A percentile compares a stretch with the other conserved stretches of the same genome.
phyloP scores from a whole-genome alignment of 2,113 vertebrate genomes.

The Brienomyrus longianalis region DNA sequence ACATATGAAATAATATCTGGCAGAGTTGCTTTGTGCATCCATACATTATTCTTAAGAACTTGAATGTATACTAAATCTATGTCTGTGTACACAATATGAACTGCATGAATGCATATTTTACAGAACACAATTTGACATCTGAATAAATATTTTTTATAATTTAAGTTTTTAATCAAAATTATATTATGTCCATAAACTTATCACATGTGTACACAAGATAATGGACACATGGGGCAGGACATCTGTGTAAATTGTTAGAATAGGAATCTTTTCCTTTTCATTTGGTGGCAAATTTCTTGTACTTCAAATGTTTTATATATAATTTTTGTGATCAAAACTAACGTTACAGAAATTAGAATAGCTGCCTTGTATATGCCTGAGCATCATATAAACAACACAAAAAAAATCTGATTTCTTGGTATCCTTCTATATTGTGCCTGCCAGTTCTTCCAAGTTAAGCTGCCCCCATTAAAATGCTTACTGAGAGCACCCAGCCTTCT shows the following conservation, averaged over 20 bases:
- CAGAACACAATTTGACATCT: not conserved
- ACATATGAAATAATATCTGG: not conserved
- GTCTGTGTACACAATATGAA: not conserved
- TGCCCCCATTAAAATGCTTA: not conserved
- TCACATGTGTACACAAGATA: not conserved
- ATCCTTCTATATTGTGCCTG: not conserved
- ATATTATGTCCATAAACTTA: not conserved
- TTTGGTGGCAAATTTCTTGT: no score
- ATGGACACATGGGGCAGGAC: not conserved
- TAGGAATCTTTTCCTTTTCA: not conserved
- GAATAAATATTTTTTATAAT: not conserved
- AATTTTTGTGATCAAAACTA: not conserved
- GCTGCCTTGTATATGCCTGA: not conserved
- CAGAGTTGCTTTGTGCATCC: not conserved
- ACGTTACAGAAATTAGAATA: not conserved
- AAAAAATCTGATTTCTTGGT: not conserved
- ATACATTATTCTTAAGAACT: not conserved
- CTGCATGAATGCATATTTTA: not conserved
- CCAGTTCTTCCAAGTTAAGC: not conserved
- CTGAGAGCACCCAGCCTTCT: not conserved
- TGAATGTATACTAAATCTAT: not conserved
- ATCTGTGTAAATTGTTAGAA: not conserved
- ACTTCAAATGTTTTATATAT: not conserved
- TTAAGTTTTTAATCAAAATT: not conserved
- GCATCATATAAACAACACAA: not conserved